Percentiles rank a stretch among this genome's conserved stretches.
These are phyloP conservation scores for Lacanobia wlatinum DNA, from an alignment of 2,888 invertebrate genomes.

Conservation along the genomic window DNA sequence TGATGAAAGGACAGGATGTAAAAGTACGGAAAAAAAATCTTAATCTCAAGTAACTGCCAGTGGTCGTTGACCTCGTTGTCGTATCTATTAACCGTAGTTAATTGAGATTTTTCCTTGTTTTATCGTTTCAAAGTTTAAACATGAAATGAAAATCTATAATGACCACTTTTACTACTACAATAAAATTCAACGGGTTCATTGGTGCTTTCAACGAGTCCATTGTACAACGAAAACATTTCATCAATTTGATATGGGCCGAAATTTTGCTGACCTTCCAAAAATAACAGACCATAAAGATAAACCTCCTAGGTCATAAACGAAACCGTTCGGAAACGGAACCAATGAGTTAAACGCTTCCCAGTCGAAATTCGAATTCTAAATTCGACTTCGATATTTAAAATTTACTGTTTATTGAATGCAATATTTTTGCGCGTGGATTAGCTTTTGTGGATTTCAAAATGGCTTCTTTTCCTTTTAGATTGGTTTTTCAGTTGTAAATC, in stretches of 20 bases:
- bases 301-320: conserved; percentile 49
- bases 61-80: no score
- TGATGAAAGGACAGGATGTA: no score
- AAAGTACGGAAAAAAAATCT: no score
- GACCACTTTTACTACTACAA: no score
- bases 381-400: conserved; percentile 51
- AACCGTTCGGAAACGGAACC: conserved; percentile 50
- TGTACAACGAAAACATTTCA: not conserved
- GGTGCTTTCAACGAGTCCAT: not conserved
- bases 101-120: no score
- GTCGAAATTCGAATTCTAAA: conserved; percentile 53
- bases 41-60: no score
- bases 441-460: conserved; percentile 54
- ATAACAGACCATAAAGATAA: conserved; percentile 41
- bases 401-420: conserved; percentile 56
- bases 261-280: conserved; percentile 35
- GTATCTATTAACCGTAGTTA: no score
- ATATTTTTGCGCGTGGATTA: conserved; percentile 54
- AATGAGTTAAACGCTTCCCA: conserved; percentile 61
- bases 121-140: no score
- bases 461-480: conserved; percentile 33
- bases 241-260: conserved; percentile 14
- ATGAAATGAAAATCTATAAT: no score
- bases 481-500: conserved; percentile 30
- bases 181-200: not conserved